Evolutionary conservation across 2,113 vertebrate genomes (phyloP).

Genomic region (Archocentrus centrarchus): DNA sequence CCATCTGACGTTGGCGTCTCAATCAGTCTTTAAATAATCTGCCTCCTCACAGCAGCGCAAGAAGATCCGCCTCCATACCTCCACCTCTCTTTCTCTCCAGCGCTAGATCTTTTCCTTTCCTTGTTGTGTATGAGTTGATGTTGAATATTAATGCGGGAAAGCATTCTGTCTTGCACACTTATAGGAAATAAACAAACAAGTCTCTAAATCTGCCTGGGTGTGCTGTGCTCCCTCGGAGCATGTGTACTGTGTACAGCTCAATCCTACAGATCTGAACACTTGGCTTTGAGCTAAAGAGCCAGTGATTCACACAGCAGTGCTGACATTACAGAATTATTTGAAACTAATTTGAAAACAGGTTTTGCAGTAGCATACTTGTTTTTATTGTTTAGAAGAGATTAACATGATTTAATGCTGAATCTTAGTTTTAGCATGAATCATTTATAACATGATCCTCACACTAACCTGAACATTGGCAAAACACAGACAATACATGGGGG

Average conservation of each 20-base stretch:
- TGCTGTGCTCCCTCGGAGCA: slow-evolving; percentile 54
- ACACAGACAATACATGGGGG: no score
- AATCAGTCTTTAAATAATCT: slow-evolving; percentile 87
- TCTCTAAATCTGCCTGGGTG: slow-evolving; percentile 61
- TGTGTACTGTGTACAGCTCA: slow-evolving; percentile 45
- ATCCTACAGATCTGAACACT: slow-evolving; percentile 50
- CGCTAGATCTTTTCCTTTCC: slow-evolving; percentile 44
- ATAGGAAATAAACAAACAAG: slow-evolving; percentile 73
- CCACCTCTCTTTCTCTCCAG: slow-evolving; percentile 46
- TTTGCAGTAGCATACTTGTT: slow-evolving; percentile 1
- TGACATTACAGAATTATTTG: slow-evolving; percentile 50
- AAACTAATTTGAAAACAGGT: slow-evolving; percentile 41
- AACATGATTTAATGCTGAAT: not conserved
- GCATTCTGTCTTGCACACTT: slow-evolving; percentile 66
- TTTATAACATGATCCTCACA: not conserved
- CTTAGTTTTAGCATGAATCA: slow-evolving; percentile 5
- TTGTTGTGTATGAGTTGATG: slow-evolving; percentile 65
- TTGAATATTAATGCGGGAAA: slow-evolving; percentile 76
- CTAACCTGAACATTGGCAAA: not conserved
- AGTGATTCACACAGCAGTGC: slow-evolving; percentile 45
- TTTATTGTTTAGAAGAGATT: not conserved
- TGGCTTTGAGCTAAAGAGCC: slow-evolving; percentile 52
- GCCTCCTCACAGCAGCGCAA: slow-evolving; percentile 71
- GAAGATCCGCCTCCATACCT: slow-evolving; percentile 68
- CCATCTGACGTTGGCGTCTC: slow-evolving; percentile 84